Evolutionary conservation across 2,797 vertebrate genomes (phyloP), one percentile per base, ranked within the genome.

Genomic region (Microchirus variegatus): DNA sequence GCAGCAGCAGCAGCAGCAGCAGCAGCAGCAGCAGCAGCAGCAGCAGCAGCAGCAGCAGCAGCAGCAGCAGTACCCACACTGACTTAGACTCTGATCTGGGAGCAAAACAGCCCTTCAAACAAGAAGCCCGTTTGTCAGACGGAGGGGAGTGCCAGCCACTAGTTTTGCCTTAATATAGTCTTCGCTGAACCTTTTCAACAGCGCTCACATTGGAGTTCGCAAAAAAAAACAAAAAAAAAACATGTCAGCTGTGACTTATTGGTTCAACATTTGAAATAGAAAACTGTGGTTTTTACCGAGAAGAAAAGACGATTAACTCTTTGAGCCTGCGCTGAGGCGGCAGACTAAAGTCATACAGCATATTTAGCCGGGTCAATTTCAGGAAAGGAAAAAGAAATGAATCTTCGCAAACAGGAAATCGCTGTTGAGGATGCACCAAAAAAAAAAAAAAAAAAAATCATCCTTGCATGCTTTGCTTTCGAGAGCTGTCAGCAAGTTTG

Each of bases 111-210:
- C 70, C 83, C 82, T 89, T 91, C 90, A 88, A 89, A 91, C 91
- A 87, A 91, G 87, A 73, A 80, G 85, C 80, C 80, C 89, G 91
- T 89, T 91, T 90, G 90, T 91, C 89, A 89, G 91, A 75, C 67
- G 47, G 71, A 86, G 88, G 82, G 82, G 86, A 88, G 86, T 85
- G 87, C 78, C 86, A 84, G 88, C 82, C 86, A 56, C 86, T 81
- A 52, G 70, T 75, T 84, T 68, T 88, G 87, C 89, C 91, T 93
- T 91, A 91, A 92, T 92, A 92, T 92, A 92, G 90, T 87, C 88
- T 68, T 31, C 78, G 87, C 80, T 81, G 89, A 89, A 88, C 78
- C 76, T 72, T 83, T 84, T 78, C 71, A 81, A 71, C 79, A 77
- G 73, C 61, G 8, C 76, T 57, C 76, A 77, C 85, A 89, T 81